Evolutionary conservation across 1,140 invertebrate species (phyloP).

Genomic region (Neuroterus valhalla): DNA sequence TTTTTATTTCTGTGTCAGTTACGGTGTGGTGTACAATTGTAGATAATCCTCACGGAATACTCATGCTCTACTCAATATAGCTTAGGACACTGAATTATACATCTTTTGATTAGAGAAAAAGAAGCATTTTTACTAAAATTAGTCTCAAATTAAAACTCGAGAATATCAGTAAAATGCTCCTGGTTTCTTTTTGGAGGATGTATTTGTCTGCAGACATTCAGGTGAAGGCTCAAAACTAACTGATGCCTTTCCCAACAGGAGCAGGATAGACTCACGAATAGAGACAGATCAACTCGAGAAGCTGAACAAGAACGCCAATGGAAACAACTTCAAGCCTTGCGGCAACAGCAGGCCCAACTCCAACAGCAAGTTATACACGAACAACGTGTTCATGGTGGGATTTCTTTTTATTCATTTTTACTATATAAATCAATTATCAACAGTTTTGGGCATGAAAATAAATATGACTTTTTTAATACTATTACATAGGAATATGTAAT

Average conservation of each 20-base stretch:
- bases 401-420: conserved; percentile 28
- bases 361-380: conserved; percentile 88
- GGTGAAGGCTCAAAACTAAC: conserved; percentile 20
- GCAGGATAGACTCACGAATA: conserved; percentile 80
- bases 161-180: conserved; percentile 53
- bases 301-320: conserved; percentile 90
- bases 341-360: conserved; percentile 87
- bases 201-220: not conserved
- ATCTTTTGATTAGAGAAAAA: conserved; percentile 43
- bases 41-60: conserved; percentile 61
- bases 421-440: conserved; percentile 18
- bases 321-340: conserved; percentile 88
- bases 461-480: conserved; percentile 35
- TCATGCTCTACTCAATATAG: conserved; percentile 49
- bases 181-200: conserved; percentile 25
- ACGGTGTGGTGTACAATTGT: conserved; percentile 51
- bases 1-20: conserved; percentile 40
- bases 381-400: conserved; percentile 82
- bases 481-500: conserved; percentile 33
- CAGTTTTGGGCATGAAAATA: conserved; percentile 6
- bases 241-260: conserved; percentile 75
- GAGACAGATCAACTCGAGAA: conserved; percentile 82
- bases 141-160: conserved; percentile 24
- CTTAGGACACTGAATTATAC: conserved; percentile 55
- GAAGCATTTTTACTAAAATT: conserved; percentile 14